Conservation (phyloP, 2,888 invertebrate species). For the Heterodera filipjevi region DNA sequence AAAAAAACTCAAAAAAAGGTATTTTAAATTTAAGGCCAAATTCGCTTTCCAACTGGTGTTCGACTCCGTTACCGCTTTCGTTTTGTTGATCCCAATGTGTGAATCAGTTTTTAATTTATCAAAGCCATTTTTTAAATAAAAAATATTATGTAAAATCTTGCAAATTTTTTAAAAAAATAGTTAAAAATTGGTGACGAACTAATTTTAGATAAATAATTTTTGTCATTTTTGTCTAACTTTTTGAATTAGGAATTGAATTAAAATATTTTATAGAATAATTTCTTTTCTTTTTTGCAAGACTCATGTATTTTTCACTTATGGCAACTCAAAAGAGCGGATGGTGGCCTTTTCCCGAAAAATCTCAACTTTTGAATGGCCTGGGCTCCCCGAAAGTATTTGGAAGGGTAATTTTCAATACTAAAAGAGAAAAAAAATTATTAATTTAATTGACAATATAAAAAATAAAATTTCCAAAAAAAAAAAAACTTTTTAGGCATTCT, state of each 20-base stretch:
- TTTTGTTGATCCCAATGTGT: neutral
- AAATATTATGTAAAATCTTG: too few species aligned
- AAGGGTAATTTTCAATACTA: neutral
- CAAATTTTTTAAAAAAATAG: neutral
- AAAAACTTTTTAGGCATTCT: neutral
- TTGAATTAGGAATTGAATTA: too few species aligned
- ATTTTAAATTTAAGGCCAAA: neutral
- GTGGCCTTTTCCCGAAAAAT: neutral
- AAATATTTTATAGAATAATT: too few species aligned
- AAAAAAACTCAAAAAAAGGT: neutral
- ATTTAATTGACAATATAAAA: too few species aligned
- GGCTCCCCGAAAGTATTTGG: neutral
- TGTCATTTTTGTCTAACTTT: too few species aligned
- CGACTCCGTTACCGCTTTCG: neutral
- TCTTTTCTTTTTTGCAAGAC: neutral
- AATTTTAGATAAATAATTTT: too few species aligned
- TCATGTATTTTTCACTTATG: neutral
- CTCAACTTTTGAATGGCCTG: neutral
- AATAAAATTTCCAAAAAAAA: too few species aligned
- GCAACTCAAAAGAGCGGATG: neutral
- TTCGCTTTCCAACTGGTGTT: neutral
- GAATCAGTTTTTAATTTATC: neutral
- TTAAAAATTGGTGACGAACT: too few species aligned
- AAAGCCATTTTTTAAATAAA: too few species aligned
- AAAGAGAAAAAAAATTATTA: neutral